Base-by-base conservation (phyloP, 2,888 invertebrate species). In the Leistus spinibarbis region DNA sequence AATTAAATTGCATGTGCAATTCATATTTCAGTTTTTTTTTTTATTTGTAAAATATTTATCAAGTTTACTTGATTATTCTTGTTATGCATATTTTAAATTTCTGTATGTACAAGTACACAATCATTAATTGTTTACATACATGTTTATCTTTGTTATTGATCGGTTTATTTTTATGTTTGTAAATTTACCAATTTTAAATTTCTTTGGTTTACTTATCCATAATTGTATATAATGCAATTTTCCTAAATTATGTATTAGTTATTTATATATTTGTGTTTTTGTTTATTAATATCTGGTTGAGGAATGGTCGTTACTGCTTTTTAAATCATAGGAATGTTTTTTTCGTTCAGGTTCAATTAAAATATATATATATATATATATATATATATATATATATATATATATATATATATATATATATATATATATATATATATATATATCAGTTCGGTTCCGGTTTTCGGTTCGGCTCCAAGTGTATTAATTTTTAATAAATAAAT, bases 41-140 rank as follows among this genome's bases (percentile, higher is more conserved):
- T 4, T 24, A 4, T 4, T 24, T 24, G 24, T 24, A 24, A 7
- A n/a, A 22, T 60, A n/a, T 19, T 57, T 57, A 13, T 13, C 20
- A 57, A 19, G 9, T 57, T 2, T 65, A 65, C 71, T 64, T 10
- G 40, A 40, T 40, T 40, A 40, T 40, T 40, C 40, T 40, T 40
- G 7, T 57, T 22, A 4, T 63, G 40, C 69, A 65, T 63, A 54
- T 69, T 64, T 40, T 40, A 40, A 40, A n/a, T n/a, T n/a, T n/a
- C n/a, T n/a, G 40, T 40, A 40, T 2, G 1, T 40, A 40, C 40
- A 10, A 40, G 40, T 40, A 40, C 5, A 40, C 13, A 40, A 40
- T 40, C 7, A 40, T 40, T 40, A 40, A 40, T 40, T 40, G 40
- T 40, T 40, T 40, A 40, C 40, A 40, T 40, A 40, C 40, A 40